Evolutionary conservation across 2,888 invertebrate genomes (phyloP).

Genomic region (Neoitamus cyanurus): DNA sequence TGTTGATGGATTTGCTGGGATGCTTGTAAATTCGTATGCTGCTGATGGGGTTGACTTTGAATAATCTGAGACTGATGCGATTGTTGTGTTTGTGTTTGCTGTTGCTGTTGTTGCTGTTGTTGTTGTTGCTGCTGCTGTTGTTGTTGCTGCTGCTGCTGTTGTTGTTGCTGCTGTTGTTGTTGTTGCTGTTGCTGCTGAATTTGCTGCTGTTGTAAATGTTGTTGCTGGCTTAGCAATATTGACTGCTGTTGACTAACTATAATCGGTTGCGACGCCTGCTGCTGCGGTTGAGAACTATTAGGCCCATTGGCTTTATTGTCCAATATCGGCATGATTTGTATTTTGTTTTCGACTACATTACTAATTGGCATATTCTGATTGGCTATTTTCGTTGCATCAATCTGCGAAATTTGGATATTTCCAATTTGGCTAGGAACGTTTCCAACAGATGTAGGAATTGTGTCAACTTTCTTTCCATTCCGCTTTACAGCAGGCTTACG

Average conservation of each 20-base stretch:
- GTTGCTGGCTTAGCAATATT: constrained; percentile 32
- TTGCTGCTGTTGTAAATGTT: constrained; percentile 50
- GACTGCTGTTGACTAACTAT: constrained; percentile 13
- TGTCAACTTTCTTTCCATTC: constrained; percentile 63
- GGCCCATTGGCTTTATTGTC: constrained; percentile 56
- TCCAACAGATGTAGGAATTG: constrained; percentile 54
- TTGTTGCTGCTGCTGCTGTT: constrained; percentile 52
- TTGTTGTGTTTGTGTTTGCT: constrained; percentile 44
- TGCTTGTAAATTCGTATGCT: constrained; percentile 48
- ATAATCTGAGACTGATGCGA: too few species aligned
- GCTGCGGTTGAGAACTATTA: constrained; percentile 54
- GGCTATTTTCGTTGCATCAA: constrained; percentile 59
- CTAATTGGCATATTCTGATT: constrained; percentile 59
- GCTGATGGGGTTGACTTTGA: too few species aligned
- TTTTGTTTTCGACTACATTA: constrained; percentile 66
- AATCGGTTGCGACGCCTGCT: background rate
- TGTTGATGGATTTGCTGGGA: constrained; percentile 53
- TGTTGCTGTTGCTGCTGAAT: constrained; percentile 46
- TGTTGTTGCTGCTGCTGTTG: constrained; percentile 50
- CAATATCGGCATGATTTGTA: constrained; percentile 66
- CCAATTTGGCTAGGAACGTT: constrained; percentile 67
- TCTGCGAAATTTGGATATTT: constrained; percentile 67
- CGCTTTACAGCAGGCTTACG: constrained; percentile 63
- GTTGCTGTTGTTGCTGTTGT: constrained; percentile 48
- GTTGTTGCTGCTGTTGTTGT: constrained; percentile 44